A percentile compares a stretch with the other conserved stretches of the same genome.
phyloP scores from a whole-genome alignment of 2,797 vertebrate species.

The Pristis pectinata region DNA sequence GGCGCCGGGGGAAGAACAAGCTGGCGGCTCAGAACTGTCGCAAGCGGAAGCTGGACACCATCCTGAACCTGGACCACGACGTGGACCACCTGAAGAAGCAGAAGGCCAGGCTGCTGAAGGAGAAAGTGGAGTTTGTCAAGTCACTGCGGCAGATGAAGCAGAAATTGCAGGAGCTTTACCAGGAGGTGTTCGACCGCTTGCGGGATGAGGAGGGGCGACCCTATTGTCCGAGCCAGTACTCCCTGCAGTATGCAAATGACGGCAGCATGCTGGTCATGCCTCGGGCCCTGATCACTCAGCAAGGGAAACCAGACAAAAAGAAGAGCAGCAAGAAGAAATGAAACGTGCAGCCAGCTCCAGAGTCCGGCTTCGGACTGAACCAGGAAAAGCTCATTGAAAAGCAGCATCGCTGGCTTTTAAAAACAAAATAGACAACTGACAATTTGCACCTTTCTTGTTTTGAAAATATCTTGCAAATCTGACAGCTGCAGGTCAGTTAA shows the following conservation, averaged over 20 bases:
- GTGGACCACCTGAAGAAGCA: constrained; percentile 86
- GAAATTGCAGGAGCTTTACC: constrained; percentile 91
- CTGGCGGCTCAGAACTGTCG: constrained; percentile 98
- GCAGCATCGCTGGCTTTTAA: constrained; percentile 10
- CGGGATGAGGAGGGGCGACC: constrained; percentile 89
- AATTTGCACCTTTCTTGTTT: constrained; percentile 32
- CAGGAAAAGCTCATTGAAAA: not conserved
- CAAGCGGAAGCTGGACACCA: constrained; percentile 95
- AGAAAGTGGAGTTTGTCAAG: constrained; percentile 89
- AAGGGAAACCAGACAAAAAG: constrained; percentile 84
- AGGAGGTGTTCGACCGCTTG: constrained; percentile 87
- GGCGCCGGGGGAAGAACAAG: constrained; percentile 94
- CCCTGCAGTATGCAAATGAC: constrained; percentile 83
- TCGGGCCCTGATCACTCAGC: constrained; percentile 68
- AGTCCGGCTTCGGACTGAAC: not conserved
- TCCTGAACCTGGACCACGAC: constrained; percentile 90
- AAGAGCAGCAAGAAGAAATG: constrained; percentile 96
- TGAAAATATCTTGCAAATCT: constrained; percentile 53
- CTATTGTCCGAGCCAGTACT: constrained; percentile 83
- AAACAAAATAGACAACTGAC: not conserved
- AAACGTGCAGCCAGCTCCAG: constrained; percentile 41
- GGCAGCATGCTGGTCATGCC: constrained; percentile 85
- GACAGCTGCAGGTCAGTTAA: constrained; percentile 53
- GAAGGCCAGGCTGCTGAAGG: constrained; percentile 84
- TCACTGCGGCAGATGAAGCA: constrained; percentile 96